A percentile compares a stretch with the other conserved stretches of the same genome.
Evolutionary conservation across 2,888 invertebrate species (phyloP).

Genomic region (Phengaris alcon): DNA sequence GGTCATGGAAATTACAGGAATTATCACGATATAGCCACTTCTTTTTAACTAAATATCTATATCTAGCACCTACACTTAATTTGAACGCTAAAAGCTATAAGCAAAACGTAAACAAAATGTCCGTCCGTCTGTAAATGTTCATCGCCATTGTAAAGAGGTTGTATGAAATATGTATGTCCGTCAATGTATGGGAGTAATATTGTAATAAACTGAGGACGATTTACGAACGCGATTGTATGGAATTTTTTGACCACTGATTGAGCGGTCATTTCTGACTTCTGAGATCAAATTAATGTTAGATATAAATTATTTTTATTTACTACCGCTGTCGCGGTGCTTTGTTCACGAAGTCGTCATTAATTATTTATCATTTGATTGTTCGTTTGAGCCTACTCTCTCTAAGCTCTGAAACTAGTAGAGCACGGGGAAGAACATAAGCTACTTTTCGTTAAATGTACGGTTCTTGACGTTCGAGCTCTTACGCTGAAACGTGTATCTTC

Average conservation of each 20-base stretch:
- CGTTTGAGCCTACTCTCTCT: no score
- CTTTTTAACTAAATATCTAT: no score
- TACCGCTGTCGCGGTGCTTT: not conserved
- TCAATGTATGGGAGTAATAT: not conserved
- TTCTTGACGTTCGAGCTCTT: no score
- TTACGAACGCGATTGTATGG: not conserved
- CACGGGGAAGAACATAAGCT: no score
- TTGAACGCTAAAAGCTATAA: no score
- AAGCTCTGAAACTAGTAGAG: no score
- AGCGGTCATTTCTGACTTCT: conserved; percentile 10
- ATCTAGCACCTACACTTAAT: no score
- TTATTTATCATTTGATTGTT: no score
- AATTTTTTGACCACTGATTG: not conserved
- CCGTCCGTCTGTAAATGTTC: not conserved
- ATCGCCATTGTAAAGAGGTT: not conserved
- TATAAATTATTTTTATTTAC: not conserved
- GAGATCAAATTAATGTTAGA: not conserved
- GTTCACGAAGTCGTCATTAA: not conserved
- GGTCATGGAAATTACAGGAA: no score
- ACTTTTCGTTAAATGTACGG: no score
- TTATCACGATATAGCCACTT: no score
- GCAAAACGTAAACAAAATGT: not conserved
- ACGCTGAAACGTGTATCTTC: no score
- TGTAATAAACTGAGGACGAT: not conserved
- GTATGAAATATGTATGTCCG: conserved; percentile 14